phyloP scores from a whole-genome alignment of 2,888 invertebrate genomes.

The Volucella inanis region DNA sequence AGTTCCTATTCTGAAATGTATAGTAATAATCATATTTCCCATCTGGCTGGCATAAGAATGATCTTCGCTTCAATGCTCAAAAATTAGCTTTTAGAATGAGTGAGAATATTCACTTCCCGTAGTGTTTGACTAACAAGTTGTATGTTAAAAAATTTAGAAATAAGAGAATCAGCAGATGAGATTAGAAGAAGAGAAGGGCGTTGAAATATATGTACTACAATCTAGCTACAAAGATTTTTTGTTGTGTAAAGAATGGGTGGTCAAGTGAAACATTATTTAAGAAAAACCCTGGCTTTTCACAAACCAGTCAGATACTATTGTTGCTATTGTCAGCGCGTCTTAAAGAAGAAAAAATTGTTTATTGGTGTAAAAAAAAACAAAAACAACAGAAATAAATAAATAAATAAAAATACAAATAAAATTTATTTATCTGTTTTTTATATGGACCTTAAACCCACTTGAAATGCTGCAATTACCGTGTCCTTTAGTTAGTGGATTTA shows the following conservation, averaged over 20 bases:
- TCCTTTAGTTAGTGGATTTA: slow-evolving; percentile 17
- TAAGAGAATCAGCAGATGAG: slow-evolving; percentile 36
- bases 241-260: slow-evolving; percentile 78
- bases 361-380: background rate
- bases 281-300: slow-evolving; percentile 57
- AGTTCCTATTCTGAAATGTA: slow-evolving; percentile 6
- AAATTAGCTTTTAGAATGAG: slow-evolving; percentile 34
- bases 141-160: slow-evolving; percentile 35
- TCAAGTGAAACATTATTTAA: slow-evolving; percentile 81
- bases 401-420: background rate
- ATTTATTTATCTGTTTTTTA: no score
- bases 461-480: slow-evolving; percentile 23
- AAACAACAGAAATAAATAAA: background rate
- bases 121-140: slow-evolving; percentile 33
- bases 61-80: slow-evolving; percentile 35
- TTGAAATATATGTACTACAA: slow-evolving; percentile 11
- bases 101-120: slow-evolving; percentile 67
- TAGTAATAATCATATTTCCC: background rate
- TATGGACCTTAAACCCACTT: background rate
- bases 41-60: slow-evolving; percentile 32
- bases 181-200: slow-evolving; percentile 57
- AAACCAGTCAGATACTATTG: slow-evolving; percentile 58
- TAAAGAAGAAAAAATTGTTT: background rate
- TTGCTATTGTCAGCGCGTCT: slow-evolving; percentile 43
- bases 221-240: slow-evolving; percentile 42